These are phyloP conservation scores for Nestor notabilis DNA, from an alignment of 2,113 vertebrate genomes.

Conservation along the genomic window DNA sequence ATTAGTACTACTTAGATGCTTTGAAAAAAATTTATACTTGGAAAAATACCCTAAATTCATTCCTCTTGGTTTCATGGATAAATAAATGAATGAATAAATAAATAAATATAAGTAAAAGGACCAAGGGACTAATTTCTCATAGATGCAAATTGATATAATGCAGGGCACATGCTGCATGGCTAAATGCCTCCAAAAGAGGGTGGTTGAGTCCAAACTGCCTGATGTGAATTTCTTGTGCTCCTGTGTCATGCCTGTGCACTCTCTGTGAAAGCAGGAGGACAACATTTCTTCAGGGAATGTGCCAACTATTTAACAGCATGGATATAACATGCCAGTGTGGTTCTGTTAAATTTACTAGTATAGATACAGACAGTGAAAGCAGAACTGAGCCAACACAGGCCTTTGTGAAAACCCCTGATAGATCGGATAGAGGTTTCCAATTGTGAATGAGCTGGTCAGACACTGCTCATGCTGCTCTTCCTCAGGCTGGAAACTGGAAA, in stretches of 20 bases:
- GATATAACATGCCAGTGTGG: not conserved
- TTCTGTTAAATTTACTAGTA: not conserved
- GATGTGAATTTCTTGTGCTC: not conserved
- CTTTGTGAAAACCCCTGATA: not conserved
- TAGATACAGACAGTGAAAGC: not conserved
- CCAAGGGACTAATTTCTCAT: not conserved
- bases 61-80: not conserved
- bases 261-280: not conserved
- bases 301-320: not conserved
- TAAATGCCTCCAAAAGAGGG: not conserved
- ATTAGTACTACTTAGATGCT: not conserved
- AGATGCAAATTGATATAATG: not conserved
- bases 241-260: not conserved
- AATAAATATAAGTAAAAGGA: not conserved
- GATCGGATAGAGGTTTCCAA: not conserved
- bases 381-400: not conserved
- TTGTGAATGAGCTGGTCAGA: not conserved
- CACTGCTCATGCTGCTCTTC: not conserved
- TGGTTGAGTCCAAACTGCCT: not conserved
- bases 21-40: not conserved
- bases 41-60: not conserved
- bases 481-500: not conserved
- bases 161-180: not conserved
- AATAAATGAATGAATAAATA: not conserved
- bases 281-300: not conserved